Evolutionary conservation across 2,888 invertebrate genomes (phyloP), one percentile per base, ranked within the genome.

Genomic region (Lasioglossum marginatum): DNA sequence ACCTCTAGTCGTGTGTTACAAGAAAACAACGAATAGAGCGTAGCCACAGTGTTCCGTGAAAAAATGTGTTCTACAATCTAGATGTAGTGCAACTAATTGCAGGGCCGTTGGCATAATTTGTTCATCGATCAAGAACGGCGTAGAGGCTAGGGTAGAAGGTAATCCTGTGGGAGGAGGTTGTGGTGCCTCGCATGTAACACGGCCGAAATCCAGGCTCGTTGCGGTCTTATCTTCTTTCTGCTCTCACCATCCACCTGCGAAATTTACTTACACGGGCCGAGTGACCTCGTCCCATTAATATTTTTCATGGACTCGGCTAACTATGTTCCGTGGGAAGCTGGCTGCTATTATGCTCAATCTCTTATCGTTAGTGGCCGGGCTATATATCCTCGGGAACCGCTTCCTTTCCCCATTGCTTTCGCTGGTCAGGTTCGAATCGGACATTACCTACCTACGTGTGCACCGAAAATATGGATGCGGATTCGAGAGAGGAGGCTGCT

Each of bases 211-310:
- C 88, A 74, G 71, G 80, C 68, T 34, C 68, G 68, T 68, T 37
- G 43, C 68, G 60, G 31, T 87, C 93, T 93, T 93, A 93, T 94
- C 94, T 94, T 77, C 70, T 90, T 91, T 91, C 91, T 90, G 91
- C 90, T 90, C 92, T 88, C 86, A 45, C 87, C 90, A 88, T 91
- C 92, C 92, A 92, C 91, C 92, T 91, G 92, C 91, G 88, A 93
- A 94, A 94, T 94, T 94, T 93, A 94, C 93, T 92, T 92, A 88
- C 91, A 87, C 88, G 84, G 89, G 87, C 89, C 85, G 91, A 89
- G 86, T 91, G 93, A 93, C 93, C 92, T 89, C 91, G 91, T 92
- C 92, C 93, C 93, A 94, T 93, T 93, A 93, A 92, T 92, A 94
- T 94, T 94, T 94, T 94, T 94, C 93, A 93, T 90, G 90, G 90